These are phyloP conservation scores for Tinea trinotella DNA, from an alignment of 2,888 invertebrate genomes.

Conservation along the genomic window DNA sequence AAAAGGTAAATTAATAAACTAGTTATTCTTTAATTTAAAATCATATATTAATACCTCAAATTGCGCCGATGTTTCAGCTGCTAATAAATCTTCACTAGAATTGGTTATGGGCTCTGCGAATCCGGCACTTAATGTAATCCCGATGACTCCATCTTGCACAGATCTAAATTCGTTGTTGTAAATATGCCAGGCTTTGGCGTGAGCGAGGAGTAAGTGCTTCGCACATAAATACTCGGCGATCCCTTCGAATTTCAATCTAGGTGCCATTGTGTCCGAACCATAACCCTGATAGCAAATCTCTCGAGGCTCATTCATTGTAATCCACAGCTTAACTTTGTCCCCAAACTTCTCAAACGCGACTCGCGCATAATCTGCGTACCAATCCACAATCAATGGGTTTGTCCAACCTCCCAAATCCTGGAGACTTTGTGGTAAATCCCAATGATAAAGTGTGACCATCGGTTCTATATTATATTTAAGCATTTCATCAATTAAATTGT, in stretches of 20 bases:
- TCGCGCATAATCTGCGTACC: conserved; percentile 71
- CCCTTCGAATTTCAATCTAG: conserved; percentile 46
- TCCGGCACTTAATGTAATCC: conserved; percentile 43
- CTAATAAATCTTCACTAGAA: conserved; percentile 54
- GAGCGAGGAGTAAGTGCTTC: conserved; percentile 70
- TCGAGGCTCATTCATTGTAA: conserved; percentile 73
- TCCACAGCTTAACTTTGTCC: conserved; percentile 65
- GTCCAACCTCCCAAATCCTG: conserved; percentile 74
- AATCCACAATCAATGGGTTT: conserved; percentile 63
- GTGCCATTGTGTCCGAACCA: conserved; percentile 39
- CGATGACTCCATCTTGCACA: conserved; percentile 36
- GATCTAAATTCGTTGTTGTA: conserved; percentile 42
- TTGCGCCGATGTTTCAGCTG: conserved; percentile 63
- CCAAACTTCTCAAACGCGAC: conserved; percentile 62
- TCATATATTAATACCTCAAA: conserved; percentile 55
- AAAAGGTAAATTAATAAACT: no score
- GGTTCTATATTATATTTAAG: conserved; percentile 69
- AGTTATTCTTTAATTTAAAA: conserved; percentile 20
- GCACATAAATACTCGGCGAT: conserved; percentile 67
- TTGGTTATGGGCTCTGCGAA: conserved; percentile 68
- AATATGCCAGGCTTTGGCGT: conserved; percentile 57
- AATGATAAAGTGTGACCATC: conserved; percentile 74
- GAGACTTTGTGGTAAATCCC: conserved; percentile 71
- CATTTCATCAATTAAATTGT: conserved; percentile 72
- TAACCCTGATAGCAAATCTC: conserved; percentile 49